Evolutionary conservation across 2,113 vertebrate genomes (phyloP), one percentile per base, ranked within the genome.

Genomic region (Pagrus major): DNA sequence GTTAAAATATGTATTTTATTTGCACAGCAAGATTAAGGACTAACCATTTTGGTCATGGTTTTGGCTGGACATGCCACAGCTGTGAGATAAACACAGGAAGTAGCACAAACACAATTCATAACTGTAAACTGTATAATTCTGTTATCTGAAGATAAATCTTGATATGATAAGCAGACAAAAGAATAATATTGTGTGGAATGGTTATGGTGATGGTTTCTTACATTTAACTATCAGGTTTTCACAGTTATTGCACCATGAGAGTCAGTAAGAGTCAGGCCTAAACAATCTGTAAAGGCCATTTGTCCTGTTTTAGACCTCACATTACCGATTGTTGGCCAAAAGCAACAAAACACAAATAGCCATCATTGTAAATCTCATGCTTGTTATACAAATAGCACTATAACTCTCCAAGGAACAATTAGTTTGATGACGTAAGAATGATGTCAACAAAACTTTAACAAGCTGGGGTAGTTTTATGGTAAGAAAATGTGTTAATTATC

Each of bases 71-170:
- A 67, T 49, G 54, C 21, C 82, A 89, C 68, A 78, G 58, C 61
- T 74, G 71, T 15, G 25, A 81, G 78, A 75, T 81, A 82, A 85
- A 90, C 65, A 70, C 60, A 64, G 76, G 56, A 81, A 79, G 67
- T 44, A 37, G 9, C 5, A 54, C 31, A 68, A 76, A 60, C 25
- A 71, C 46, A 68, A n/a, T 52, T 35, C 20, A 63, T 52, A 47
- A 59, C 67, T 37, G 31, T 49, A 54, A 80, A 80, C 25, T 39
- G 27, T 49, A 49, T 69, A 49, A 52, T 51, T 61, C 47, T 69
- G 31, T 10, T 39, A 65, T 60, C 39, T n/a, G 8, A 23, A 51
- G 66, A 70, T 67, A 52, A 58, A 55, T 74, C 55, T 44, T 46
- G 41, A 66, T 33, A 63, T 41, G 18, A 84, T 55, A 47, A 77